Evolutionary conservation across 2,113 vertebrate genomes (phyloP).

Genomic region (Ranitomeya variabilis): DNA sequence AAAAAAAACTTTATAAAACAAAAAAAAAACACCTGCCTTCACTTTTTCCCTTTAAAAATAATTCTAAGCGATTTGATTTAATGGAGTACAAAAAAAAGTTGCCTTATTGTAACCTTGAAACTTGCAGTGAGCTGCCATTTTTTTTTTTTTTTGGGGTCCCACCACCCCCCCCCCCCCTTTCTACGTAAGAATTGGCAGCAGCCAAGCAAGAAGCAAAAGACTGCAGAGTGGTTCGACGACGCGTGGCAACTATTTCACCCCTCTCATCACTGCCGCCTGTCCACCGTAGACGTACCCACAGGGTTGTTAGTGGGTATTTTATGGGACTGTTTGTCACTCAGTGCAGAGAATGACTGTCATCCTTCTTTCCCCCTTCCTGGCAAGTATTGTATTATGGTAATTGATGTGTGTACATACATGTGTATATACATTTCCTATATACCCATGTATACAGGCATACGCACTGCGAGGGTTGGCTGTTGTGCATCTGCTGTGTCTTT

Average conservation of each 20-base stretch:
- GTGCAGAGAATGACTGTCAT: conserved; percentile 23
- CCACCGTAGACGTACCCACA: conserved; percentile 1
- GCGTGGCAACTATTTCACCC: conserved; percentile 2
- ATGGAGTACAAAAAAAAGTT: conserved; percentile 66
- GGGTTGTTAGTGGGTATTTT: conserved; percentile 8
- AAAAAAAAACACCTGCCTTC: conserved; percentile 66
- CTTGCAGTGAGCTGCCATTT: conserved; percentile 53
- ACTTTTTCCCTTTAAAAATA: conserved; percentile 67
- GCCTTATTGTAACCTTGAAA: conserved; percentile 74
- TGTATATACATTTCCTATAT: neutral
- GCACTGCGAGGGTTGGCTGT: conserved; percentile 37
- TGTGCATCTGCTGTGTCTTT: conserved; percentile 53
- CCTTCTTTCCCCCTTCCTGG: conserved; percentile 55
- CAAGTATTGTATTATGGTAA: conserved; percentile 69
- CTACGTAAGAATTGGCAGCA: neutral
- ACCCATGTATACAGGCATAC: neutral
- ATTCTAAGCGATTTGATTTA: neutral
- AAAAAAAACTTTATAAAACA: conserved; percentile 39
- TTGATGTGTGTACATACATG: conserved; percentile 57
- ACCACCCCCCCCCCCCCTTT: no score
- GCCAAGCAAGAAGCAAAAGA: conserved; percentile 38
- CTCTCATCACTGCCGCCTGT: conserved; percentile 52
- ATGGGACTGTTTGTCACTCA: conserved; percentile 51
- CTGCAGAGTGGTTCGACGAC: conserved; percentile 17
- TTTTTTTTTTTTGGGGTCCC: neutral